Base-by-base conservation (phyloP, 2,113 vertebrate genomes). In the Myxocyprinus asiaticus region DNA sequence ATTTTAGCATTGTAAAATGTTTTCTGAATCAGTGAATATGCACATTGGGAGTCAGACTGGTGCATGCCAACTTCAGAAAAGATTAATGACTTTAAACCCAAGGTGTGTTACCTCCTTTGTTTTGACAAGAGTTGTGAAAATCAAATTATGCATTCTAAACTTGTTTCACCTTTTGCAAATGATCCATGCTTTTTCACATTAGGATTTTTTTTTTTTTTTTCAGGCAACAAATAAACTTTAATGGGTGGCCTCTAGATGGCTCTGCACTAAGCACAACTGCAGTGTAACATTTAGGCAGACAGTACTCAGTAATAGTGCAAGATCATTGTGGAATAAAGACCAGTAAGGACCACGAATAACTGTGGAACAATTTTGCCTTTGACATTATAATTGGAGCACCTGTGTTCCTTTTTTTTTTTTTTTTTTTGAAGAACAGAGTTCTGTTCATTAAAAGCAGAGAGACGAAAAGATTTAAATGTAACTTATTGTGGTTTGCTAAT, bases 241-340 rank as follows among this genome's bases (percentile, higher is more conserved):
- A 53, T 63, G 55, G 50, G 17, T 76, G 44, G 63, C 80, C 84
- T 86, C 76, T 81, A 86, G 84, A 72, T 77, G 84, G 82, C 82
- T 61, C 82, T 83, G 43, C 73, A 81, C 67, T 53, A 77, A 82
- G 63, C 67, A 43, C 7, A 82, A 76, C 63, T 8, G n/a, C 63
- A 11, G 44, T 14, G 56, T 48, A 50, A 12, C 0, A 7, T 58
- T 15, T 15, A 15, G n/a, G 55, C 14, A 6, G 47, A 55, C 10
- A 55, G 51, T 12, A 58, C 55, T 4, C 6, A 15, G 17, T 50
- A 42, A 51, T 42, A 42, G 15, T 74, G 5, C 5, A 14, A 48
- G 11, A 63, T 63, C 11, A 63, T 12, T 74, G 45, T 62, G 43
- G 6, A 59, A 73, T 61, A 74, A 63, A 51, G 4, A 14, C 58